Evolutionary conservation across 2,797 vertebrate species (phyloP).

Genomic region (Alosa sapidissima): DNA sequence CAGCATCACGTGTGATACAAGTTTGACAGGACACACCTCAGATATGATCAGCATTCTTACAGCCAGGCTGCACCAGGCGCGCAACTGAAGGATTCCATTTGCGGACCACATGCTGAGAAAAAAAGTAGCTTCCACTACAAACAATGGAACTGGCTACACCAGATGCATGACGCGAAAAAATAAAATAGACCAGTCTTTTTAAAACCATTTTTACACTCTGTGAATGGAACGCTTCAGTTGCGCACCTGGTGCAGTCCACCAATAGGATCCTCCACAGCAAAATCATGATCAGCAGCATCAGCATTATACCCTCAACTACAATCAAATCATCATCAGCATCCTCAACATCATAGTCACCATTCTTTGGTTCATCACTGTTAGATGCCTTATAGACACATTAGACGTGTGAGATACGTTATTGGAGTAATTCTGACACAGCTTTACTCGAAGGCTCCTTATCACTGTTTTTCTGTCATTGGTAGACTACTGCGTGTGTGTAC

Average conservation of each 20-base stretch:
- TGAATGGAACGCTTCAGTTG: too few relatives aligned
- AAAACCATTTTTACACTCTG: too few relatives aligned
- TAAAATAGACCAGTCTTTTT: too few relatives aligned
- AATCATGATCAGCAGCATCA: not conserved
- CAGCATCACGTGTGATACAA: not conserved
- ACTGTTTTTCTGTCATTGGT: not conserved
- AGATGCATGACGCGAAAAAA: too few relatives aligned
- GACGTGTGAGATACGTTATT: not conserved
- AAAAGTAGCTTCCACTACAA: too few relatives aligned
- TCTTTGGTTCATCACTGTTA: not conserved
- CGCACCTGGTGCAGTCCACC: too few relatives aligned
- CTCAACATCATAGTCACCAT: not conserved
- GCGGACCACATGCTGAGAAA: too few relatives aligned
- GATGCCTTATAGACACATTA: not conserved
- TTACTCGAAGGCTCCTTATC: not conserved
- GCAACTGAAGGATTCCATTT: too few relatives aligned
- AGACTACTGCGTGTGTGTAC: not conserved
- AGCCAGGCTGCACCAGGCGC: too few relatives aligned
- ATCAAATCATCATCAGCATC: not conserved
- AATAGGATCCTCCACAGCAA: not conserved
- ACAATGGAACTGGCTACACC: too few relatives aligned
- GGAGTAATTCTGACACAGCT: not conserved
- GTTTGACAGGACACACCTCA: not conserved
- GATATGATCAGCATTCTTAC: not conserved
- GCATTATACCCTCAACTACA: not conserved